Base-by-base conservation (phyloP, 2,113 vertebrate species). In the Gobius niger region DNA sequence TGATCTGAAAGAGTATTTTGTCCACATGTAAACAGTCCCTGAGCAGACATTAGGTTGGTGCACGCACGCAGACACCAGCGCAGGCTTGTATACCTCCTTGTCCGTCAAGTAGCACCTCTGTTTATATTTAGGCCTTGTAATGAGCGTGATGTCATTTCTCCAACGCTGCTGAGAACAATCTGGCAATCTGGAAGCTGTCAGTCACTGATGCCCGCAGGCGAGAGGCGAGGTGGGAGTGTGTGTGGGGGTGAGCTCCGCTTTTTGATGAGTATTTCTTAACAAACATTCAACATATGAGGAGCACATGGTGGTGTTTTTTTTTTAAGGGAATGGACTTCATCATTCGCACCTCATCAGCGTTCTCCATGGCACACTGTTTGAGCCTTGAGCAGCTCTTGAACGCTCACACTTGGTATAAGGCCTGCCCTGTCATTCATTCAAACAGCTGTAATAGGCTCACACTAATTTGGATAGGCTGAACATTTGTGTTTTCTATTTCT, bases 61-160 rank as follows among this genome's bases (percentile, higher is more conserved):
- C 73, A 67, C 69, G 69, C 50, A 53, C 52, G n/a, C 80, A 67
- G 44, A 59, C 24, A 47, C 13, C 63, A 61, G 47, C 67, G 72
- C 68, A 81, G 60, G 69, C 76, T 68, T 79, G 85, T 80, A 84
- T 86, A 85, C 73, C 82, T 76, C 78, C 85, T 74, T 87, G 82
- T 81, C 84, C 81, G 65, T 90, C 86, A 87, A 61, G 73, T 78
- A 47, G 70, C 63, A 69, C 56, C 76, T 82, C 85, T 88, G 84
- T 89, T 90, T 90, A 91, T 91, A 87, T 90, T 91, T 91, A 91
- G 86, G 84, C 77, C 76, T 84, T 84, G 86, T 90, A 91, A 92
- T 89, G 88, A 89, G 85, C 72, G 76, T 91, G 91, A 91, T 90
- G 87, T 92, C 87, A 92, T 91, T 82, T 70, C 79, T 78, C 81